These are phyloP conservation scores for Platysteira castanea DNA, from an alignment of 2,113 vertebrate genomes.

Conservation along the genomic window DNA sequence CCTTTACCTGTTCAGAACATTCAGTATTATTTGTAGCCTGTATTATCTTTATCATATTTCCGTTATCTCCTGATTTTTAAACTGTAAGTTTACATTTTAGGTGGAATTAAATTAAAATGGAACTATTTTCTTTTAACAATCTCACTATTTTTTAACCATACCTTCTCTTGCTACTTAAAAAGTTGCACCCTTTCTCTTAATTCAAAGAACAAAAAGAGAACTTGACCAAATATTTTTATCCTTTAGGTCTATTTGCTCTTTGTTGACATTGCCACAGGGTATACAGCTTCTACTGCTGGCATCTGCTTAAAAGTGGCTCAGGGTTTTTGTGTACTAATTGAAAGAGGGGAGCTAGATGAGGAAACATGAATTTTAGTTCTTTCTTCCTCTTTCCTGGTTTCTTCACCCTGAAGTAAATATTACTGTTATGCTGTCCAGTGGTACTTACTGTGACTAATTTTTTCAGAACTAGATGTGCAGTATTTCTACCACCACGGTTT, in stretches of 20 bases:
- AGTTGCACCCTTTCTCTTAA: background rate
- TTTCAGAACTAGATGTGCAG: background rate
- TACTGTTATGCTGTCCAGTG: background rate
- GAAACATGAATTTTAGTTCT: background rate
- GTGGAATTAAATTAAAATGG: background rate
- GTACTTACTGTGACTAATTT: background rate
- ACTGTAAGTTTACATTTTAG: background rate
- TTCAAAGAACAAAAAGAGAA: background rate
- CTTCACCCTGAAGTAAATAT: background rate
- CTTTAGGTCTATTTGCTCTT: background rate
- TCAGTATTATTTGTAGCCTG: background rate
- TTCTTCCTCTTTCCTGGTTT: background rate
- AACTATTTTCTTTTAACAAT: background rate
- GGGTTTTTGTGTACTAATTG: background rate
- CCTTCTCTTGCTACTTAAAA: background rate
- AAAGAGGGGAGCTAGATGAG: background rate
- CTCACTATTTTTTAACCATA: background rate
- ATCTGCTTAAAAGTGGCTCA: background rate
- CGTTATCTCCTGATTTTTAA: background rate
- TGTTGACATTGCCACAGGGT: background rate
- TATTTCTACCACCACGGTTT: background rate
- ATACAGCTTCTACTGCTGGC: background rate
- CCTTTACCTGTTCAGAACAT: background rate
- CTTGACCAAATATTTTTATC: background rate
- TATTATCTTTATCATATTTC: background rate